Evolutionary conservation across 1,140 invertebrate genomes (phyloP), one percentile per base, ranked within the genome.

Genomic region (Zaprionus ornatus): DNA sequence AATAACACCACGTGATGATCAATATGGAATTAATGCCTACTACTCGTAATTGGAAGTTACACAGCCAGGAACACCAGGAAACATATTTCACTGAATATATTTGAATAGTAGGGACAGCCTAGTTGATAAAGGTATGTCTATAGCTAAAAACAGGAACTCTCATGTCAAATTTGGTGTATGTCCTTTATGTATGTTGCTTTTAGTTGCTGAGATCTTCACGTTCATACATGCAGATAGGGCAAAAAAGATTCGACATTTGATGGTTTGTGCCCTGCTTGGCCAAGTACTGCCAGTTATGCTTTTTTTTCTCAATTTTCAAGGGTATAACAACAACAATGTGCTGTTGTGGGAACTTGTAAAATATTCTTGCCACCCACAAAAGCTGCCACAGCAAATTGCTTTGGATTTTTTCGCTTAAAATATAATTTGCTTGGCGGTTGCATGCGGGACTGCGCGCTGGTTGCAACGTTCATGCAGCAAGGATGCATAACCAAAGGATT

Each of bases 401-500:
- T 88, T 21, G 59, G 42, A 65, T 82, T 76, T 79, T 71, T 82
- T 72, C 71, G 67, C 68, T 83, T 87, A 80, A 76, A 79, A 77
- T 79, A 82, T 82, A 86, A 87, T 78, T 87, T 82, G 40, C 69
- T 70, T 79, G 61, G 77, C 45, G 61, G 76, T 68, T 64, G 50
- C 40, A n/a, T 29, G 35, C 61, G 21, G 48, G 54, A 32, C 23
- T 60, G 62, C 29, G 12, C 42, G 35, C 29, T 52, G 50, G 50
- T 23, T 69, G 57, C 59, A 37, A 21, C 57, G 19, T 21, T 32
- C 13, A 12, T 40, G 50, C 68, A 45, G 42, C 70, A 56, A 62
- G 62, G 45, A 35, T 75, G 80, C 80, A 78, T 59, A 80, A 71
- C 65, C 85, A 62, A 73, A 73, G 74, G 81, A 84, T 90, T 88